Evolutionary conservation across 2,888 invertebrate genomes (phyloP).

Genomic region (Germaria angustata): DNA sequence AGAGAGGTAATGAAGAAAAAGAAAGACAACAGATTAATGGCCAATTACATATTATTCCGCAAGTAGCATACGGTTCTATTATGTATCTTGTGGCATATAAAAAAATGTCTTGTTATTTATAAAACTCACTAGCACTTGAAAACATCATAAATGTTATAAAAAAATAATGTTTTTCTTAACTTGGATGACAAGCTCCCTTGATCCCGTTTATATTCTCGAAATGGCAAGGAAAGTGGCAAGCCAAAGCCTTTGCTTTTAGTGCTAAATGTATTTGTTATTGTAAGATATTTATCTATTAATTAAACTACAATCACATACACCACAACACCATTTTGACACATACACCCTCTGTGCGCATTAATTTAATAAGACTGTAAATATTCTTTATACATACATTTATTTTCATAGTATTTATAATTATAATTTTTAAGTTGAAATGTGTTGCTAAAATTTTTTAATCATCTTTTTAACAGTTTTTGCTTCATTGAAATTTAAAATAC

Average conservation of each 20-base stretch:
- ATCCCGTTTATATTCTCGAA: background rate
- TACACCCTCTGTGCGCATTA: background rate
- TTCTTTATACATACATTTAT: conserved; percentile 18
- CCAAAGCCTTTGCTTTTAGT: background rate
- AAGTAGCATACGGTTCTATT: background rate
- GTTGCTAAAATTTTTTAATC: background rate
- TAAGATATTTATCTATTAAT: background rate
- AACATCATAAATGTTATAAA: no score
- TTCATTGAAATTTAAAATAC: background rate
- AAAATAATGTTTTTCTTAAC: no score
- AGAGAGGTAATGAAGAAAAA: no score
- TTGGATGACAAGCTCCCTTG: no score
- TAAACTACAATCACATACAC: background rate
- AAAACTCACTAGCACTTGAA: no score
- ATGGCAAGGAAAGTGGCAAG: background rate
- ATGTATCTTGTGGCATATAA: background rate
- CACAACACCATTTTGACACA: background rate
- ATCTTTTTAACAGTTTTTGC: background rate
- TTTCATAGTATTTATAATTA: conserved; percentile 36
- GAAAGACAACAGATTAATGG: no score
- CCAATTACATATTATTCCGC: background rate
- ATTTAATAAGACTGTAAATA: conserved; percentile 62
- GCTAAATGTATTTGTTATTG: background rate
- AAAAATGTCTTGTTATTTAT: background rate
- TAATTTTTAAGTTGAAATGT: background rate